These are phyloP conservation scores for Monoplex corrugatus DNA, from an alignment of 2,888 invertebrate genomes.

Conservation along the genomic window DNA sequence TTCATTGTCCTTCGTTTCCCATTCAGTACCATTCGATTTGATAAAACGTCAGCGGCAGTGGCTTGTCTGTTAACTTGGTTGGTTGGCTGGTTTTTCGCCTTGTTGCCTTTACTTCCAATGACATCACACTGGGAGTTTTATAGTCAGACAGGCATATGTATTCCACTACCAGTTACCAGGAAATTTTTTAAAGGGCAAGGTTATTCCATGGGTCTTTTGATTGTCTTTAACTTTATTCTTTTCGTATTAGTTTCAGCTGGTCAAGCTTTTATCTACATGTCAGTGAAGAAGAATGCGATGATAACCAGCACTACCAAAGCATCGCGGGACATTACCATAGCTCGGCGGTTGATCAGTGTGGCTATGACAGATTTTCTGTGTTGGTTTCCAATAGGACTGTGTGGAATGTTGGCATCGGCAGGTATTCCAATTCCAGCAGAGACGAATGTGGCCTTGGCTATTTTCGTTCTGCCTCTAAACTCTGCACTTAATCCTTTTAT, in stretches of 20 bases:
- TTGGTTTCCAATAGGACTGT: slow-evolving; percentile 34
- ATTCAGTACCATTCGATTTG: background rate
- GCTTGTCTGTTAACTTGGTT: background rate
- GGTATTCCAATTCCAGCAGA: slow-evolving; percentile 2
- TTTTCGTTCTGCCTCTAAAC: slow-evolving; percentile 16
- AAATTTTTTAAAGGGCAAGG: background rate
- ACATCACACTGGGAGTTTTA: background rate
- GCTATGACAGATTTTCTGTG: slow-evolving; percentile 23
- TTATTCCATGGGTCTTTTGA: background rate
- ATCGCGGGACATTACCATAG: background rate
- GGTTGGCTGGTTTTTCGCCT: background rate
- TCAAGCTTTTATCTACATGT: background rate
- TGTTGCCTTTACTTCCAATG: background rate
- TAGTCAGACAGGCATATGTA: background rate
- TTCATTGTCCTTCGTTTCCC: slow-evolving; percentile 84
- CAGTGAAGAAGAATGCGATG: background rate
- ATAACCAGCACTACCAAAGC: background rate
- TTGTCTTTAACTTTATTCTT: background rate
- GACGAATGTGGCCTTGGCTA: background rate
- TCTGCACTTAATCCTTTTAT: slow-evolving; percentile 21
- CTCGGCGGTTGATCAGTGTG: background rate
- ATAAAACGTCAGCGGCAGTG: slow-evolving; percentile 29
- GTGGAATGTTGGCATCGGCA: background rate
- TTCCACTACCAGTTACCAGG: background rate
- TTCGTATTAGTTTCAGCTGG: background rate